Evolutionary conservation across 1,140 invertebrate genomes (phyloP).

Genomic region (Teleopsis dalmanni): DNA sequence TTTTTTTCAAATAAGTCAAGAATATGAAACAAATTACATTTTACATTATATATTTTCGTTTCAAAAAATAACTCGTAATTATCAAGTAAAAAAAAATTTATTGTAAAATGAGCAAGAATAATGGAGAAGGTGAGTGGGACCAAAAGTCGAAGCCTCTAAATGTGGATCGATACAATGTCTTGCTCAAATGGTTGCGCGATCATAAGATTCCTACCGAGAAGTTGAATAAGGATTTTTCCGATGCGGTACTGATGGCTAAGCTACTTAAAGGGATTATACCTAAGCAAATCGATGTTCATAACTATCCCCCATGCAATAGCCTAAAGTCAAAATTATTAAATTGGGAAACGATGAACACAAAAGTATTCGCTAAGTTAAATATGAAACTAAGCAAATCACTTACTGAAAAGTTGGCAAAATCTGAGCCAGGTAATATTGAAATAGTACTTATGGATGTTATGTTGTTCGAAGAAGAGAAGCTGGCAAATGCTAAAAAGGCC

Average conservation of each 20-base stretch:
- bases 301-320: slow-evolving; percentile 61
- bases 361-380: slow-evolving; percentile 58
- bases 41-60: no score
- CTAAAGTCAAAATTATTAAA: slow-evolving; percentile 62
- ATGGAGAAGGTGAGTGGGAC: no score
- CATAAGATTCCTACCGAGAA: slow-evolving; percentile 49
- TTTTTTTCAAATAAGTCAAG: no score
- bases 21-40: no score
- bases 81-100: no score
- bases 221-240: slow-evolving; percentile 32
- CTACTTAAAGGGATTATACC: slow-evolving; percentile 65
- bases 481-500: slow-evolving; percentile 27
- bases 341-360: slow-evolving; percentile 66
- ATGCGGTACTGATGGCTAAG: slow-evolving; percentile 68
- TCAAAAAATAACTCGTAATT: no score
- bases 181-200: slow-evolving; percentile 62
- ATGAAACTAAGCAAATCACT: slow-evolving; percentile 52
- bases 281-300: slow-evolving; percentile 63
- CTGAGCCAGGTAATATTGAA: slow-evolving; percentile 56
- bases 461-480: slow-evolving; percentile 42
- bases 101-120: no score
- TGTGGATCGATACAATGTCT: no score
- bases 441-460: slow-evolving; percentile 50
- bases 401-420: slow-evolving; percentile 55
- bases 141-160: no score